A percentile compares a stretch with the other conserved stretches of the same genome.
Conservation (phyloP, 2,888 invertebrate genomes). For the Mantis religiosa region DNA sequence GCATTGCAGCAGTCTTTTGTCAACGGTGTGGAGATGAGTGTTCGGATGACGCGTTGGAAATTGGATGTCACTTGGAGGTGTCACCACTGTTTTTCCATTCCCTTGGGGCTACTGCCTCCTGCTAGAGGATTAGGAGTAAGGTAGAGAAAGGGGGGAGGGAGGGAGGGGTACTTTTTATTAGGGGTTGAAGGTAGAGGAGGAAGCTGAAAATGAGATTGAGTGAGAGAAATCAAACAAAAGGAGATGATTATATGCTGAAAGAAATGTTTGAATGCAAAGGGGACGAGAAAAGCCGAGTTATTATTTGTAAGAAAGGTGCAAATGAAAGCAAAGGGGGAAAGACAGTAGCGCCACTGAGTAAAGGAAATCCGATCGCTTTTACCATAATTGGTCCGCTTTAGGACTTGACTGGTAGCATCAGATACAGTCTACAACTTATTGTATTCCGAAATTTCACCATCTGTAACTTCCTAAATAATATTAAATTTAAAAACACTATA, state of each 20-base stretch:
- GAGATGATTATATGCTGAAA: not conserved
- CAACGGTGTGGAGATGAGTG: conserved; percentile 10
- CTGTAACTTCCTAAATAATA: too few species aligned
- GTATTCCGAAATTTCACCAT: too few species aligned
- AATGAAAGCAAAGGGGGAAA: not conserved
- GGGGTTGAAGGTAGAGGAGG: not conserved
- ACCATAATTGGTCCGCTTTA: not conserved
- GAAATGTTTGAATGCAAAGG: not conserved
- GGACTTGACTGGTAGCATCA: too few species aligned
- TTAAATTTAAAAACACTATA: too few species aligned
- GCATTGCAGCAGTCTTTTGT: conserved; percentile 28
- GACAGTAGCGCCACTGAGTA: not conserved
- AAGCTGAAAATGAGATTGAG: conserved; percentile 1
- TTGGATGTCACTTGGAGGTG: conserved; percentile 50
- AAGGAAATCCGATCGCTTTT: not conserved
- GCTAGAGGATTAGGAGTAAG: conserved; percentile 17
- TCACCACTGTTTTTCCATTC: conserved; percentile 42
- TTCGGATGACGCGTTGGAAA: conserved; percentile 46
- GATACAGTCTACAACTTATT: too few species aligned
- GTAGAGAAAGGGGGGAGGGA: conserved; percentile 5
- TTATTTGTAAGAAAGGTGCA: not conserved
- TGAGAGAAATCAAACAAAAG: not conserved
- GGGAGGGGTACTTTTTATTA: conserved; percentile 5
- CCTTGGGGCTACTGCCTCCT: not conserved
- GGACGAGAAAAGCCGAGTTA: not conserved